Evolutionary conservation across 2,797 vertebrate genomes (phyloP).

Genomic region (Manis crassicaudata): DNA sequence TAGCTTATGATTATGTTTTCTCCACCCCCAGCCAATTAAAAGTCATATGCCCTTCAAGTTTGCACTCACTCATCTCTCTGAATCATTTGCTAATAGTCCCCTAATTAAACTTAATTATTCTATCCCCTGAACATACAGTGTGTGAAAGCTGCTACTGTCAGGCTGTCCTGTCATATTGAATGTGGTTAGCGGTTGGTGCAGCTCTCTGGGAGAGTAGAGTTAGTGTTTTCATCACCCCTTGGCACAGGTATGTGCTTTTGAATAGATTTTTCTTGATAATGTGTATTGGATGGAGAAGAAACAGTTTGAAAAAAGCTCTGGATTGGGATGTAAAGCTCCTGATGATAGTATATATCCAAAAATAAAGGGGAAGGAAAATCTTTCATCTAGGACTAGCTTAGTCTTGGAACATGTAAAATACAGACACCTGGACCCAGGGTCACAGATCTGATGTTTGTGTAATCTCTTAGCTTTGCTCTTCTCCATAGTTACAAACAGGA

Average conservation of each 20-base stretch:
- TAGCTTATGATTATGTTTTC: slow-evolving; percentile 23
- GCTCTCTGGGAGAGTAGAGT: background rate
- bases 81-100: background rate
- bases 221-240: background rate
- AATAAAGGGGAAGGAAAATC: slow-evolving; percentile 20
- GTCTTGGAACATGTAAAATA: background rate
- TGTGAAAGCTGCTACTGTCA: background rate
- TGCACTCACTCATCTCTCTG: background rate
- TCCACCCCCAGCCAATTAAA: background rate
- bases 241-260: background rate
- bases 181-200: background rate
- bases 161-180: background rate
- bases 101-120: slow-evolving; percentile 54
- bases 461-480: background rate
- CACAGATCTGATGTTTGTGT: background rate
- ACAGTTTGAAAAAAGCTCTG: background rate
- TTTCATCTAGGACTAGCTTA: background rate
- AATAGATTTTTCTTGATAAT: slow-evolving; percentile 7
- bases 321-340: background rate
- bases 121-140: background rate
- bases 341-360: background rate
- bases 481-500: background rate
- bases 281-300: background rate
- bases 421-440: background rate
- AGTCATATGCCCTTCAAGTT: background rate